These are phyloP conservation scores for Chloromyia formosa DNA, from an alignment of 2,888 invertebrate genomes.

Conservation along the genomic window DNA sequence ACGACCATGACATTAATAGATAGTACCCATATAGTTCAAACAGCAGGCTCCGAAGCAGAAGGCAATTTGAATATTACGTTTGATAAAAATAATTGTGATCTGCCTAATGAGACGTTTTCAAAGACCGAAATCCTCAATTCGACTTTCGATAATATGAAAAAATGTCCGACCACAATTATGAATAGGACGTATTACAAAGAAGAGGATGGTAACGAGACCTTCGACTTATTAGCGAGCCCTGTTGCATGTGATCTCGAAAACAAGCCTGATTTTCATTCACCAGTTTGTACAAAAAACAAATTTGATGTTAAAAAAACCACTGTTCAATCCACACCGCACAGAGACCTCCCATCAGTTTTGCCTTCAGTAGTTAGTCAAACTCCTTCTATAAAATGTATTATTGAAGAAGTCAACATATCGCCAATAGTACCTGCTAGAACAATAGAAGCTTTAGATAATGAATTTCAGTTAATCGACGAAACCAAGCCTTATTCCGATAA, in stretches of 20 bases:
- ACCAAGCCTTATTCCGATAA: conserved; percentile 30
- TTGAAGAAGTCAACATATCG: conserved; percentile 57
- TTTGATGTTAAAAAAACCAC: neutral
- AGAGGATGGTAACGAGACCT: conserved; percentile 20
- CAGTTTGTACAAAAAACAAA: neutral
- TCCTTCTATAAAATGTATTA: conserved; percentile 56
- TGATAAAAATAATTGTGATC: neutral
- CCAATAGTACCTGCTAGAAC: conserved; percentile 55
- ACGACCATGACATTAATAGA: conserved; percentile 60
- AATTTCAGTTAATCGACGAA: conserved; percentile 25
- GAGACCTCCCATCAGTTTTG: conserved; percentile 51
- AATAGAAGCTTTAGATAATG: conserved; percentile 15
- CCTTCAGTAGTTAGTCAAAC: conserved; percentile 52
- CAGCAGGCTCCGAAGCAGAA: neutral
- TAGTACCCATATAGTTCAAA: conserved; percentile 53
- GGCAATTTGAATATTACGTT: conserved; percentile 22
- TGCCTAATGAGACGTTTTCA: neutral
- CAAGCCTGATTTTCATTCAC: neutral
- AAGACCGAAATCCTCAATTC: conserved; percentile 10
- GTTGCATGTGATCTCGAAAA: neutral
- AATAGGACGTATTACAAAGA: conserved; percentile 35
- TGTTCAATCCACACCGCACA: conserved; percentile 57
- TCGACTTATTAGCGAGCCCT: neutral
- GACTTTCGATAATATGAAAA: neutral
- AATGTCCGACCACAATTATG: conserved; percentile 9